phyloP scores from a whole-genome alignment of 1,140 invertebrate species.

The Orchesella cincta region DNA sequence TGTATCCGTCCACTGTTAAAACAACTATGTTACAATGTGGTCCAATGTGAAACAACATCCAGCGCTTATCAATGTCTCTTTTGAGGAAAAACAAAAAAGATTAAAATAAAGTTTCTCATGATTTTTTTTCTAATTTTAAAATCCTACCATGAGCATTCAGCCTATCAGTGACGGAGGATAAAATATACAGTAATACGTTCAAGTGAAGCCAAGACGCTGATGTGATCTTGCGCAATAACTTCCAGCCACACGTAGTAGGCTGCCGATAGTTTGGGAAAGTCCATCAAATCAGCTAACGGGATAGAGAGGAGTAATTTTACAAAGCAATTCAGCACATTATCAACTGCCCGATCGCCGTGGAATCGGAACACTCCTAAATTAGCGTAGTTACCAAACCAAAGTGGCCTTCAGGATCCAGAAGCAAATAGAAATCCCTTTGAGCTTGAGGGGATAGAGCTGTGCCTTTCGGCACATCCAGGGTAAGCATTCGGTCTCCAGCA shows the following conservation, averaged over 20 bases:
- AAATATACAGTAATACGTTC: slow-evolving; percentile 65
- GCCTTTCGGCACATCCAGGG: slow-evolving; percentile 63
- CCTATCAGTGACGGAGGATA: slow-evolving; percentile 65
- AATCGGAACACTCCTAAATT: slow-evolving; percentile 68
- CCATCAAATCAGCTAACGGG: slow-evolving; percentile 62
- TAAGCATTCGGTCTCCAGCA: slow-evolving; percentile 61
- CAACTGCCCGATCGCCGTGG: slow-evolving; percentile 65
- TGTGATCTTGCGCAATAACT: slow-evolving; percentile 65
- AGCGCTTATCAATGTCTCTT: no score
- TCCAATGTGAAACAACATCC: slow-evolving; percentile 67
- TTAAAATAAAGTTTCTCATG: no score
- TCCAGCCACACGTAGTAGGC: slow-evolving; percentile 66
- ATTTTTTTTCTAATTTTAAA: slow-evolving; percentile 57
- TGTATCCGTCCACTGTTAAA: slow-evolving; percentile 59
- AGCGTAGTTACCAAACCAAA: slow-evolving; percentile 65
- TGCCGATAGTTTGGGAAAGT: slow-evolving; percentile 66
- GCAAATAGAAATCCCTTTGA: slow-evolving; percentile 68
- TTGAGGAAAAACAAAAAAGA: no score
- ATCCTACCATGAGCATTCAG: slow-evolving; percentile 62
- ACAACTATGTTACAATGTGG: slow-evolving; percentile 65
- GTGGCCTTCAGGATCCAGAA: slow-evolving; percentile 67
- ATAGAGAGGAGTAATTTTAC: slow-evolving; percentile 66
- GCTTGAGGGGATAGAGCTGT: slow-evolving; percentile 63
- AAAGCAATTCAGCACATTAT: slow-evolving; percentile 63
- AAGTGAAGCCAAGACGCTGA: slow-evolving; percentile 64